phyloP scores from a whole-genome alignment of 1,140 invertebrate genomes.

The Drosophila baimaii region DNA sequence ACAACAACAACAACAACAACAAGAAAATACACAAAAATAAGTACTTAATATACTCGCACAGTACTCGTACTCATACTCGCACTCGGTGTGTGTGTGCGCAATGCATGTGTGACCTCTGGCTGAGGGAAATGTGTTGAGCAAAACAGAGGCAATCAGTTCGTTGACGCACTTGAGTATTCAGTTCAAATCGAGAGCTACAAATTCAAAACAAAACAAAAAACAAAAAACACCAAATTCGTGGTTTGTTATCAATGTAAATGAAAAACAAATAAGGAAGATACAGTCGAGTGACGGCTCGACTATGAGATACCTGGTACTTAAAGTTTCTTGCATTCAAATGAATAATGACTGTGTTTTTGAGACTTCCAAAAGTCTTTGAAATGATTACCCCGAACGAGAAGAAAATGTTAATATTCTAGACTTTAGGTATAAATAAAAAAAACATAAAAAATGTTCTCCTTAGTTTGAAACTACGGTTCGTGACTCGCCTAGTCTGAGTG shows the following conservation, averaged over 20 bases:
- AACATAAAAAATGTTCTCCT: too few relatives aligned
- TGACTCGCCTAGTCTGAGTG: too few relatives aligned
- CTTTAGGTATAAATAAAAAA: too few relatives aligned
- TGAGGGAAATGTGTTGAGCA: conserved; percentile 24
- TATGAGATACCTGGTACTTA: too few relatives aligned
- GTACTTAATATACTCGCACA: neutral
- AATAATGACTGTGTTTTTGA: too few relatives aligned
- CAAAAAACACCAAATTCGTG: conserved; percentile 1
- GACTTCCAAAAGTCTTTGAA: too few relatives aligned
- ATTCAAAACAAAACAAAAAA: conserved; percentile 7
- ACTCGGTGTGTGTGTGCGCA: neutral
- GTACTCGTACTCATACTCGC: conserved; percentile 5
- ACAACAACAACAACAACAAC: too few relatives aligned
- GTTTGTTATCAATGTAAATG: conserved; percentile 47
- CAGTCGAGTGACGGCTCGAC: too few relatives aligned
- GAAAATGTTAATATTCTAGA: too few relatives aligned
- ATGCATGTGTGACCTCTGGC: conserved; percentile 15
- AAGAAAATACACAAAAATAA: conserved; percentile 24
- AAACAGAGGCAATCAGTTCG: conserved; percentile 30
- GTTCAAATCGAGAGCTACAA: conserved; percentile 17
- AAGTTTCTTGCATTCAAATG: too few relatives aligned
- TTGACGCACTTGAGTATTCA: conserved; percentile 45
- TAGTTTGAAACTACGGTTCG: too few relatives aligned
- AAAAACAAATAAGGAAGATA: conserved; percentile 12
- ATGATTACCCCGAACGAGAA: too few relatives aligned